A percentile compares a stretch with the other conserved stretches of the same genome.
Evolutionary conservation across 2,113 vertebrate genomes (phyloP).

Genomic region (Ivindomyrus marchei): DNA sequence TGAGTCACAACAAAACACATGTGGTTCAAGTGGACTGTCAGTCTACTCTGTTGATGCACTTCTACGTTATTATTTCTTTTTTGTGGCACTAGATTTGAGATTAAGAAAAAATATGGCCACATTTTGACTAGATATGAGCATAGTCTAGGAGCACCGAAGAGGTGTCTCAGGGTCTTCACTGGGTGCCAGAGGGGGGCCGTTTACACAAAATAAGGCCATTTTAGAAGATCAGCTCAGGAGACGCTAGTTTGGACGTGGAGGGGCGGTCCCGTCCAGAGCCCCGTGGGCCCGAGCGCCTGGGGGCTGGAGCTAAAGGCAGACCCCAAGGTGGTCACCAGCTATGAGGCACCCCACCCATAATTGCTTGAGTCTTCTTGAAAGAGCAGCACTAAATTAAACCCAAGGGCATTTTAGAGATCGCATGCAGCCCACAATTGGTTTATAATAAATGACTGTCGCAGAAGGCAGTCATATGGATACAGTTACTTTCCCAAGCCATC

Average conservation of each 20-base stretch:
- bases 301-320: background rate
- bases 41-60: background rate
- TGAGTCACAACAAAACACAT: background rate
- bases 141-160: background rate
- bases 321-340: background rate
- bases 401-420: slow-evolving; percentile 48
- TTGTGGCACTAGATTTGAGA: background rate
- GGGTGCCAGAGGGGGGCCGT: background rate
- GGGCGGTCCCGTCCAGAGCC: background rate
- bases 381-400: slow-evolving; percentile 59
- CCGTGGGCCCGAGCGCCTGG: background rate
- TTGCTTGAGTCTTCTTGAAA: slow-evolving; percentile 48
- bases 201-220: background rate
- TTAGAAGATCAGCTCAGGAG: background rate
- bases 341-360: slow-evolving; percentile 50
- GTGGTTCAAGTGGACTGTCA: background rate
- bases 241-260: background rate
- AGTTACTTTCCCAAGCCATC: slow-evolving; percentile 52
- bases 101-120: background rate
- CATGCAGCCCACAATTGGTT: slow-evolving; percentile 60
- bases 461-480: slow-evolving; percentile 64
- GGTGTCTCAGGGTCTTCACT: background rate
- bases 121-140: background rate
- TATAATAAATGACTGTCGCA: slow-evolving; percentile 65
- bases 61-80: background rate